A percentile compares a stretch with the other conserved stretches of the same genome.
phyloP scores from a whole-genome alignment of 1,140 invertebrate genomes.

The Samia ricini region DNA sequence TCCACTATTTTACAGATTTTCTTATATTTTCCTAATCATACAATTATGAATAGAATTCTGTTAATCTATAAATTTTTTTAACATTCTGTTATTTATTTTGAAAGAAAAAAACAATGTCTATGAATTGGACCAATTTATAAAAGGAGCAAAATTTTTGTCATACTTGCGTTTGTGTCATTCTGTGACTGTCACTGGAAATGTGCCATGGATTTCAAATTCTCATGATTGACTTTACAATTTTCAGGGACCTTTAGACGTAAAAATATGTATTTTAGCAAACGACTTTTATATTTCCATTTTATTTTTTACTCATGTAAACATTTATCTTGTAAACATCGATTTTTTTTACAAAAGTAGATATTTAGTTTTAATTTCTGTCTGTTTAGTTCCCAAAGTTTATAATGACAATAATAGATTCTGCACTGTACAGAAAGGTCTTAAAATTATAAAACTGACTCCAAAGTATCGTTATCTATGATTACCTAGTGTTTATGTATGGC shows the following conservation, averaged over 20 bases:
- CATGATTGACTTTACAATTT: constrained; percentile 27
- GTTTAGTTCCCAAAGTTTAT: too few species aligned
- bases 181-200: constrained; percentile 44
- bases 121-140: constrained; percentile 18
- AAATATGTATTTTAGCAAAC: too few species aligned
- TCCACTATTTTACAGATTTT: background rate
- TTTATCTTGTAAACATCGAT: too few species aligned
- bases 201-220: constrained; percentile 30
- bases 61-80: too few species aligned
- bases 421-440: too few species aligned
- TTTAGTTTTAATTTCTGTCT: too few species aligned
- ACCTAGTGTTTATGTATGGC: too few species aligned
- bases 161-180: constrained; percentile 41
- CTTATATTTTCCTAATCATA: background rate
- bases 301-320: too few species aligned
- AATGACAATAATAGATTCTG: too few species aligned
- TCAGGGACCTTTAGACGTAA: background rate
- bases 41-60: background rate
- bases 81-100: background rate
- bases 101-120: constrained; percentile 4
- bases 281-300: background rate
- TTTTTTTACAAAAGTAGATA: too few species aligned
- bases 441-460: too few species aligned
- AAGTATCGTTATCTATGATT: too few species aligned
- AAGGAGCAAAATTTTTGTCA: constrained; percentile 37